Conservation (phyloP, 2,888 invertebrate species). For the Xestobium rufovillosum region DNA sequence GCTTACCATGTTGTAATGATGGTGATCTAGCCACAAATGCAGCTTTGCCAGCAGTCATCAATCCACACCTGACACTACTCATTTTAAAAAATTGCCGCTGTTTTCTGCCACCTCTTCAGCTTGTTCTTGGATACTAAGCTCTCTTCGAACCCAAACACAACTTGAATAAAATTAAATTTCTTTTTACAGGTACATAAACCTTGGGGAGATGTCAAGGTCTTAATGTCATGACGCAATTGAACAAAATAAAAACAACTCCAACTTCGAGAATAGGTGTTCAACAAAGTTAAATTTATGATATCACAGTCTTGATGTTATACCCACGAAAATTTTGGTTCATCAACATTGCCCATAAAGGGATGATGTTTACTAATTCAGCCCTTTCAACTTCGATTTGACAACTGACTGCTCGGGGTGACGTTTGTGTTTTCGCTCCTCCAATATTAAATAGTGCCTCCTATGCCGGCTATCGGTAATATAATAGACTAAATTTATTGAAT, state of each 20-base stretch:
- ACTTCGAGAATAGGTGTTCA: not conserved
- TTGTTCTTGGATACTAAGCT: no score
- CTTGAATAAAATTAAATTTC: no score
- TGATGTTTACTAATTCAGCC: not conserved
- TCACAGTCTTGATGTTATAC: conserved; percentile 1
- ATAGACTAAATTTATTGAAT: no score
- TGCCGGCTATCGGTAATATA: no score
- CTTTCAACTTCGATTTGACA: not conserved
- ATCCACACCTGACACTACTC: conserved; percentile 42
- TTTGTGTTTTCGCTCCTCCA: no score
- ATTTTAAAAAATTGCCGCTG: no score
- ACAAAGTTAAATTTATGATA: conserved; percentile 1
- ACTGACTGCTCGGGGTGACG: no score
- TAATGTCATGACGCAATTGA: conserved; percentile 34
- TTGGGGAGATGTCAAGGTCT: conserved; percentile 36
- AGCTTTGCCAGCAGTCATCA: conserved; percentile 41
- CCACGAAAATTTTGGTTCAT: conserved; percentile 1
- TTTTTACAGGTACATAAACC: no score
- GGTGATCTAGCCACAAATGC: conserved; percentile 36
- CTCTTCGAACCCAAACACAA: no score
- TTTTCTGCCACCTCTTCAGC: no score
- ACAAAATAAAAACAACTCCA: conserved; percentile 19
- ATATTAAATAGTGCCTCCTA: no score
- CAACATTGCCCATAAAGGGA: not conserved
- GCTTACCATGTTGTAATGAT: conserved; percentile 40